phyloP scores from a whole-genome alignment of 1,140 invertebrate species.

The Orius insidiosus region DNA sequence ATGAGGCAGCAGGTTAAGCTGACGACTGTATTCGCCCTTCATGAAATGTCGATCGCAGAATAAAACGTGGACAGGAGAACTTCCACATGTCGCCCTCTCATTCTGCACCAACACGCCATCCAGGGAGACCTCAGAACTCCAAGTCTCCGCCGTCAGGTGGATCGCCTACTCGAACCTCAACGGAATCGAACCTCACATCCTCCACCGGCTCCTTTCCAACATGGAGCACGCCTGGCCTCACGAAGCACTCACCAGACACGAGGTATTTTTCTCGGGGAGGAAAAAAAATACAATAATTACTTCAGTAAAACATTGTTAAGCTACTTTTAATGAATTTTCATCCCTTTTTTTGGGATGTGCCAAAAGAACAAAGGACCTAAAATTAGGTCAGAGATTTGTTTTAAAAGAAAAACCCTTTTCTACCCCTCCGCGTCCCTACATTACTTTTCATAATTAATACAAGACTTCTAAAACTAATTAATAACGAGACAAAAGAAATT shows the following conservation, averaged over 20 bases:
- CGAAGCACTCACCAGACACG: conserved; percentile 54
- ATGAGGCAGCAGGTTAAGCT: conserved; percentile 66
- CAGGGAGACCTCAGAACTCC: conserved; percentile 77
- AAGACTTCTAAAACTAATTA: no score
- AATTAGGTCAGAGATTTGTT: no score
- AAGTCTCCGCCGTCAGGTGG: conserved; percentile 70
- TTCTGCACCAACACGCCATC: conserved; percentile 90
- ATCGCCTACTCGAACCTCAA: conserved; percentile 57
- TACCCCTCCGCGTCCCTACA: no score
- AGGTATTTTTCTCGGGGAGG: conserved; percentile 28
- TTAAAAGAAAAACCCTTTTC: no score
- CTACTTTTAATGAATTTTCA: no score
- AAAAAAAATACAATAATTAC: no score
- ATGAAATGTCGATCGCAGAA: conserved; percentile 33
- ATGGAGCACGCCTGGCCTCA: conserved; percentile 40
- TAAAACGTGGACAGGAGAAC: conserved; percentile 45
- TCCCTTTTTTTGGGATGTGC: no score
- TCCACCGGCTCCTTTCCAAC: conserved; percentile 45
- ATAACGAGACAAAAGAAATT: no score
- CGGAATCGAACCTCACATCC: conserved; percentile 49
- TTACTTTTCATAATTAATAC: no score
- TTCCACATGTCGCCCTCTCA: conserved; percentile 68
- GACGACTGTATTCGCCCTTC: conserved; percentile 49
- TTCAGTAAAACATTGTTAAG: no score
- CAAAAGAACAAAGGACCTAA: no score